Conservation (phyloP, 2,888 invertebrate genomes). For the Monoplex corrugatus region DNA sequence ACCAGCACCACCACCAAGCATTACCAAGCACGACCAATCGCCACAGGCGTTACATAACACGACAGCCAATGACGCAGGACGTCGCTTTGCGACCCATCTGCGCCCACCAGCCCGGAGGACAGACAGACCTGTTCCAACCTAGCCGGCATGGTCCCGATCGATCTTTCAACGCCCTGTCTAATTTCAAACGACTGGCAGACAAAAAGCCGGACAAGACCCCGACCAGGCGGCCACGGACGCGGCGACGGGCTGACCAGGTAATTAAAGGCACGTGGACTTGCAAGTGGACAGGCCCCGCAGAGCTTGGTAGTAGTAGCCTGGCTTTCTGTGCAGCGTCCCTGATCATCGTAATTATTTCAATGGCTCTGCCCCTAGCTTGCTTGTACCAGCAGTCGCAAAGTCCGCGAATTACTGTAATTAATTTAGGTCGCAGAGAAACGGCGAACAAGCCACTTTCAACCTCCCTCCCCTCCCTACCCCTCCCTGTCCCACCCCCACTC, state of each 20-base stretch:
- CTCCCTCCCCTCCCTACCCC: neutral
- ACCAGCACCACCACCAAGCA: no score
- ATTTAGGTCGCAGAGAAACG: neutral
- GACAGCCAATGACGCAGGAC: no score
- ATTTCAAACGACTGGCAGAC: conserved; percentile 12
- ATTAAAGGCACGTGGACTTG: conserved; percentile 28
- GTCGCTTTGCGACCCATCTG: no score
- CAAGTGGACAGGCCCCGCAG: no score
- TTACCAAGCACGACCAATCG: no score
- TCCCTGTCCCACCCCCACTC: neutral
- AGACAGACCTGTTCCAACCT: no score
- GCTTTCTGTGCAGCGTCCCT: neutral
- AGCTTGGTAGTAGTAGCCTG: no score
- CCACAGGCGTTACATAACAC: no score
- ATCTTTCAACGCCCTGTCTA: neutral
- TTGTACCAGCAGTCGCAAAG: neutral
- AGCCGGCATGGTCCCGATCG: no score
- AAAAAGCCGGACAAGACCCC: neutral
- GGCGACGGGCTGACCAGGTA: neutral
- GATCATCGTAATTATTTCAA: conserved; percentile 12
- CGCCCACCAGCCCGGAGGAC: no score
- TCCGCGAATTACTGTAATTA: conserved; percentile 1
- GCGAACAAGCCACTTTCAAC: neutral
- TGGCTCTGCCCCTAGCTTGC: neutral
- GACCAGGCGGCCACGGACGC: no score